A percentile compares a stretch with the other conserved stretches of the same genome.
These are phyloP conservation scores for Aleadryas rufinucha DNA, from an alignment of 2,113 vertebrate genomes.

Conservation along the genomic window DNA sequence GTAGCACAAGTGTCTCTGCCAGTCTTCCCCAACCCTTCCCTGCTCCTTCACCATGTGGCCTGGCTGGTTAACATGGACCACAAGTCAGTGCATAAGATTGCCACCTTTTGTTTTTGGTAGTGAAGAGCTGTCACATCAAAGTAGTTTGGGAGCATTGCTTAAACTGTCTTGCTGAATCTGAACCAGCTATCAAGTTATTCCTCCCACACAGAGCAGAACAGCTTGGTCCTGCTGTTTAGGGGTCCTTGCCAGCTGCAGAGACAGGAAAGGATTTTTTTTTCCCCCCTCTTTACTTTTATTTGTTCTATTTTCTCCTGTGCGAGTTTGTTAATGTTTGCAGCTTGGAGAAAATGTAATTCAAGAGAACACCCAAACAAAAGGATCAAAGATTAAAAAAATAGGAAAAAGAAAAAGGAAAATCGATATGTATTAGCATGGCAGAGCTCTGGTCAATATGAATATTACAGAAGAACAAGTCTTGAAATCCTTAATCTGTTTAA, in stretches of 20 bases:
- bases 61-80: not conserved
- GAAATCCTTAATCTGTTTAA: not conserved
- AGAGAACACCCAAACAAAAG: not conserved
- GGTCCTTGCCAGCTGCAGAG: constrained; percentile 34
- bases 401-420: not conserved
- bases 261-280: not conserved
- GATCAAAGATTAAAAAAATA: not conserved
- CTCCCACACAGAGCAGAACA: constrained; percentile 41
- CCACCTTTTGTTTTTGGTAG: not conserved
- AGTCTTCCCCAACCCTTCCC: not conserved
- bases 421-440: fast-evolving
- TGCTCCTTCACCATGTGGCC: not conserved
- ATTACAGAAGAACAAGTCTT: not conserved
- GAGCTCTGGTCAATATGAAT: not conserved
- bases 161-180: constrained; percentile 14
- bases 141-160: not conserved
- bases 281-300: not conserved
- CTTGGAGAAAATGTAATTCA: not conserved
- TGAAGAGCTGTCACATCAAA: not conserved
- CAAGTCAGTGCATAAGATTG: not conserved
- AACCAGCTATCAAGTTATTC: constrained; percentile 23
- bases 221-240: constrained; percentile 54
- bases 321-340: not conserved
- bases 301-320: not conserved
- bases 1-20: constrained; percentile 10